Percentiles rank a stretch among this genome's conserved stretches.
Conservation (phyloP, 2,888 invertebrate genomes). For the Camponotus fellah region DNA sequence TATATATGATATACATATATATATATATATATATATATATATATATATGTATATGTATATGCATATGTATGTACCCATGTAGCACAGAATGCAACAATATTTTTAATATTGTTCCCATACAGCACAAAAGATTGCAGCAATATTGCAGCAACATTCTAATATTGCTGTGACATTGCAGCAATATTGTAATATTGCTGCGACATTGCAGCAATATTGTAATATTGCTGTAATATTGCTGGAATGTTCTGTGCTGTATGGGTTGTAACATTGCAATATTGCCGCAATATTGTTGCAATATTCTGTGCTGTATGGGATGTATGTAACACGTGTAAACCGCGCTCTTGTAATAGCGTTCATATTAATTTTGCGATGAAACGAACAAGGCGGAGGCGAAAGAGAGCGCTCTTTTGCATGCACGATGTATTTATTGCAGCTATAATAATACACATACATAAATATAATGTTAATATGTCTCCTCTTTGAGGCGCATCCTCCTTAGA, state of each 20-base stretch:
- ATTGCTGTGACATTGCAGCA: too few relatives aligned
- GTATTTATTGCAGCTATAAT: slow-evolving; percentile 37
- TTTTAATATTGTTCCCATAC: too few relatives aligned
- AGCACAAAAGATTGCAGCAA: too few relatives aligned
- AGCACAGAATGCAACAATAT: too few relatives aligned
- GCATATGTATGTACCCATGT: too few relatives aligned
- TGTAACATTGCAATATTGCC: not conserved
- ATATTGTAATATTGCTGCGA: too few relatives aligned
- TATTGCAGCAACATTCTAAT: too few relatives aligned
- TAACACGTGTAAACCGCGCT: not conserved
- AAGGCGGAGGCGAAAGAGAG: not conserved
- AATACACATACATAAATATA: slow-evolving; percentile 13
- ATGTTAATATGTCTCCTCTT: slow-evolving; percentile 23
- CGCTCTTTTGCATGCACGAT: slow-evolving; percentile 24
- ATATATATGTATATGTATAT: not conserved
- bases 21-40: not conserved
- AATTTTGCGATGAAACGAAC: not conserved
- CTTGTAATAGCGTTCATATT: slow-evolving; percentile 7
- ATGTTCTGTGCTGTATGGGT: too few relatives aligned
- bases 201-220: too few relatives aligned
- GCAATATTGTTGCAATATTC: too few relatives aligned
- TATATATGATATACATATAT: slow-evolving; percentile 3
- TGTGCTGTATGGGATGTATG: not conserved
- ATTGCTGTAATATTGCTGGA: too few relatives aligned
- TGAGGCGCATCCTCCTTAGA: slow-evolving; percentile 21